Evolutionary conservation across 2,113 vertebrate genomes (phyloP).

Genomic region (Nothoprocta pentlandii): DNA sequence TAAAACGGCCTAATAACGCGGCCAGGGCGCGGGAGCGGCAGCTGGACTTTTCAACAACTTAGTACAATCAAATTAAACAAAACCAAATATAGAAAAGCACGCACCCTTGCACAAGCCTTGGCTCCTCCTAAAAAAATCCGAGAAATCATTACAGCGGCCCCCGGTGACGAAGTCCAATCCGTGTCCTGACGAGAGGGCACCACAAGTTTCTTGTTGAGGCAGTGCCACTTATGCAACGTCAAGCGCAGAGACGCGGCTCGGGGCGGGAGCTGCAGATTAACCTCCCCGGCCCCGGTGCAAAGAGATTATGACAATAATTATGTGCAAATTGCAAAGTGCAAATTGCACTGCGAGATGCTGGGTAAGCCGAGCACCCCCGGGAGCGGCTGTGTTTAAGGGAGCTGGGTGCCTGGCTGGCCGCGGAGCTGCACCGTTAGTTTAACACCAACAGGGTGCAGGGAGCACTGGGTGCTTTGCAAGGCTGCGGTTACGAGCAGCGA

Average conservation of each 20-base stretch:
- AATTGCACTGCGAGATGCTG: neutral
- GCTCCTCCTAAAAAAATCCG: conserved; percentile 46
- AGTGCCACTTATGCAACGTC: no score
- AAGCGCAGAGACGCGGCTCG: neutral
- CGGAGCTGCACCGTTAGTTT: neutral
- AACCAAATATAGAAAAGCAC: conserved; percentile 77
- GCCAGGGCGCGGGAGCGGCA: conserved; percentile 42
- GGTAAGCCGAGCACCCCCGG: neutral
- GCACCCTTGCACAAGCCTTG: conserved; percentile 65
- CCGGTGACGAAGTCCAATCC: conserved; percentile 53
- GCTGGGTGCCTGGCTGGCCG: conserved; percentile 46
- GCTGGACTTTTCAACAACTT: conserved; percentile 60
- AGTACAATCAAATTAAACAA: conserved; percentile 73
- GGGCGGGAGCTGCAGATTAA: neutral
- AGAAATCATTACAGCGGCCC: conserved; percentile 62
- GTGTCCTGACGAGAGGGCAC: conserved; percentile 31
- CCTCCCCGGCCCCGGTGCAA: neutral
- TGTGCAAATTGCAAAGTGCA: neutral
- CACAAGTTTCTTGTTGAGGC: no score
- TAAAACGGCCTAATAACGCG: neutral
- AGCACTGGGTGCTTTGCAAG: neutral
- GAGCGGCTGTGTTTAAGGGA: neutral
- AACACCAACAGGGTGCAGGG: rapidly evolving
- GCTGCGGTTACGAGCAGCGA: neutral
- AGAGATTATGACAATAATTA: neutral